Base-by-base conservation (phyloP, 2,888 invertebrate species). In the Metacarcinus magister region DNA sequence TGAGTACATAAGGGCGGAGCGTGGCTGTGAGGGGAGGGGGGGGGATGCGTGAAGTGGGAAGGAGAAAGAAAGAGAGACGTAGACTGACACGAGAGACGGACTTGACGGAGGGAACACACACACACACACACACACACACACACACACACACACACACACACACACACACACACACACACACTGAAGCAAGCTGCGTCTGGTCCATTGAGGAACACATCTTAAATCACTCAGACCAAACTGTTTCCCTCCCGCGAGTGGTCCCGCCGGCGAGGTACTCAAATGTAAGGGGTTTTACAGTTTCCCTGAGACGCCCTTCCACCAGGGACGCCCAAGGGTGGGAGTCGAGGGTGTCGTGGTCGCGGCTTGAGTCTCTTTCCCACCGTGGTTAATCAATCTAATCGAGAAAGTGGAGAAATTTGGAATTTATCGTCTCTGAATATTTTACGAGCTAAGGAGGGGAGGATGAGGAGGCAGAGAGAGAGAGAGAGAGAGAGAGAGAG, bases 371-470 rank as follows among this genome's bases (percentile, higher is more conserved):
- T 93, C 89, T 87, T 39, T 39, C 3, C 48, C 46, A 7, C 43
- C 93, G 32, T 54, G 44, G 93, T 93, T 95, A 95, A 95, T 95
- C 95, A 95, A 95, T 95, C 95, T 96, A 96, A 96, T 96, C 94
- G 91, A 91, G 94, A 92, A 94, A 96, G 96, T 94, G 96, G 92
- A 96, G 94, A 94, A 94, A 96, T 94, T 96, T 96, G 92, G 94
- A 92, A 94, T 96, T 96, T 94, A 96, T 92, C 96, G 92, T 92
- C 92, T 87, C 54, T 96, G 94, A 92, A 82, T 94, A 92, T 96
- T 96, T 95, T 92, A 95, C 93, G 95, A 95, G 93, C 44, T 39
- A 39, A 75, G 93, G 89, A 93, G 89, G 87, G 93, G 82, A 46
- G 89, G 28, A 93, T 16, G 39, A 93, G 48, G 60, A 93, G 48